Conservation (phyloP, 1,140 invertebrate species). For the Euglossa dilemma region DNA sequence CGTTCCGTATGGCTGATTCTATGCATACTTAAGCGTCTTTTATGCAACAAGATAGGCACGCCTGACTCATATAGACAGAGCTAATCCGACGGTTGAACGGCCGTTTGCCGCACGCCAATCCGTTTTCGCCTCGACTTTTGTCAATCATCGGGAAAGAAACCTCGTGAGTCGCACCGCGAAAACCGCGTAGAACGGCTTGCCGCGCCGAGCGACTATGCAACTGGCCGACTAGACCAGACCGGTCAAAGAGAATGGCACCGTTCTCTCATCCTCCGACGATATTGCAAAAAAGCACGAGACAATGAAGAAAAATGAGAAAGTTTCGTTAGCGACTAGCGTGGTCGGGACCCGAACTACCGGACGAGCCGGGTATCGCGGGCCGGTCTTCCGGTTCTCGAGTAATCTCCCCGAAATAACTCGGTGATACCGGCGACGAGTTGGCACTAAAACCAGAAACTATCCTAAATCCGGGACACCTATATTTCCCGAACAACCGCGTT, state of each 20-base stretch:
- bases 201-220: not conserved
- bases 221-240: too few relatives aligned
- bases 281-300: not conserved
- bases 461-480: not conserved
- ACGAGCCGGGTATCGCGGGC: not conserved
- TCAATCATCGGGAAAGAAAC: not conserved
- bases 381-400: not conserved
- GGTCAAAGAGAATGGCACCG: not conserved
- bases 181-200: not conserved
- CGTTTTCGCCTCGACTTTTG: not conserved
- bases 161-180: too few relatives aligned
- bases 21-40: conserved; percentile 55
- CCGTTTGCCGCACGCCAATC: conserved; percentile 14
- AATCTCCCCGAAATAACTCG: conserved; percentile 8
- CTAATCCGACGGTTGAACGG: conserved; percentile 23
- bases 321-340: not conserved
- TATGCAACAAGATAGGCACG: conserved; percentile 37
- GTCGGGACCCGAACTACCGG: not conserved
- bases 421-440: not conserved
- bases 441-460: conserved; percentile 9
- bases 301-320: not conserved
- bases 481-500: not conserved
- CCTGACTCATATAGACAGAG: not conserved
- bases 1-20: conserved; percentile 49
- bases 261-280: not conserved